A percentile compares a stretch with the other conserved stretches of the same genome.
Conservation (phyloP, 1,140 invertebrate species). For the Lethocerus indicus region DNA sequence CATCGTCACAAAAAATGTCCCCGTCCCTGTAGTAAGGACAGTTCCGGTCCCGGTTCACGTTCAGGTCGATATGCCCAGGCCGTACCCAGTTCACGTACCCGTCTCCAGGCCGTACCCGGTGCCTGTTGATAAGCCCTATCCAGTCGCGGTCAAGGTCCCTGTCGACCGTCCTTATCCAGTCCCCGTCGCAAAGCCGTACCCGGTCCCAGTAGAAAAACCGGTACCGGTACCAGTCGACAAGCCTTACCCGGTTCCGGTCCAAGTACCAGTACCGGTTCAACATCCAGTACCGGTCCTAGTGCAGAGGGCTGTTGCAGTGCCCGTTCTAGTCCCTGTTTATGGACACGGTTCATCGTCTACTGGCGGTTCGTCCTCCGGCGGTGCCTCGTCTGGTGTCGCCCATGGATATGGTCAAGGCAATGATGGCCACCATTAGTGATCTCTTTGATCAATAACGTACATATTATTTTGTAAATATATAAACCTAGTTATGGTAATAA, state of each 20-base stretch:
- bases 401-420: too few species aligned
- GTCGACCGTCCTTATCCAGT: conserved; percentile 8
- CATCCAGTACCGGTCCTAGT: conserved; percentile 3
- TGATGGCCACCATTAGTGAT: too few species aligned
- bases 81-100: conserved; percentile 8
- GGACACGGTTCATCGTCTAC: background rate
- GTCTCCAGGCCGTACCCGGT: conserved; percentile 2
- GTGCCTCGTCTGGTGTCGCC: too few species aligned
- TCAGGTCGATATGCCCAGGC: conserved; percentile 4
- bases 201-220: background rate
- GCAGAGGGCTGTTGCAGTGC: background rate
- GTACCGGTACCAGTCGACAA: background rate
- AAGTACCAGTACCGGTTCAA: background rate
- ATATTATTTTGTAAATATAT: too few species aligned
- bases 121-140: conserved; percentile 2
- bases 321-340: background rate
- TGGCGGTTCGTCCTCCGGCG: background rate
- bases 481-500: too few species aligned
- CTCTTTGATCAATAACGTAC: too few species aligned
- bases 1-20: conserved; percentile 1
- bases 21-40: conserved; percentile 5
- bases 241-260: background rate
- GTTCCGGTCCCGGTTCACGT: conserved; percentile 8
- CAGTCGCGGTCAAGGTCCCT: conserved; percentile 8
- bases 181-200: background rate